Conservation (phyloP, 2,113 vertebrate species). For the Echinops telfairi region DNA sequence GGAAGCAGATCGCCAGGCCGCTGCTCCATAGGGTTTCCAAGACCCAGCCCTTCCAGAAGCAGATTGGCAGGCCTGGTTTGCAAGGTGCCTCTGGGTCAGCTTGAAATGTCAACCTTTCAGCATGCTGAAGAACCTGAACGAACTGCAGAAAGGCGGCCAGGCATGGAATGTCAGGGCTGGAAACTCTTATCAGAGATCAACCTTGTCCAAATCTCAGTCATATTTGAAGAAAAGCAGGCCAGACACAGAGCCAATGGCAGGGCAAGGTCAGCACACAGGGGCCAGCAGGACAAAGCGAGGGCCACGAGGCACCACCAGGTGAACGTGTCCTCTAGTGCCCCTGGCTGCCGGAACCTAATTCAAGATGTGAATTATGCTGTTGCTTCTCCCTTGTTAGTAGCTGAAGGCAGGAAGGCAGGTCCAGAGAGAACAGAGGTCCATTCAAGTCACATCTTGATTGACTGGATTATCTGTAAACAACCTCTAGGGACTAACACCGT, state of each 20-base stretch:
- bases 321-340: too few relatives aligned
- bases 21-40: background rate
- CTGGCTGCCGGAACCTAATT: background rate
- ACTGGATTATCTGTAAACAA: background rate
- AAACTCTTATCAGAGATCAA: fast-evolving
- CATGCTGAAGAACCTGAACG: background rate
- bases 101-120: background rate
- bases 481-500: background rate
- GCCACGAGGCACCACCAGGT: fast-evolving
- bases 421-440: background rate
- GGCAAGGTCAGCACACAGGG: background rate
- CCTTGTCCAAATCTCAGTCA: background rate
- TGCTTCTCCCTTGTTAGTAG: background rate
- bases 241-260: background rate
- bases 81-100: background rate
- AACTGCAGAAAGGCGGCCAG: fast-evolving
- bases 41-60: background rate
- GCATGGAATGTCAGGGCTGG: fast-evolving
- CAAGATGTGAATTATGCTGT: background rate
- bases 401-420: background rate
- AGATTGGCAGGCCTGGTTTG: background rate
- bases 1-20: background rate
- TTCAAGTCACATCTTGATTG: fast-evolving
- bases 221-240: fast-evolving
- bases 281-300: background rate